phyloP scores from a whole-genome alignment of 2,797 vertebrate genomes.

The Fistularia commersonii region DNA sequence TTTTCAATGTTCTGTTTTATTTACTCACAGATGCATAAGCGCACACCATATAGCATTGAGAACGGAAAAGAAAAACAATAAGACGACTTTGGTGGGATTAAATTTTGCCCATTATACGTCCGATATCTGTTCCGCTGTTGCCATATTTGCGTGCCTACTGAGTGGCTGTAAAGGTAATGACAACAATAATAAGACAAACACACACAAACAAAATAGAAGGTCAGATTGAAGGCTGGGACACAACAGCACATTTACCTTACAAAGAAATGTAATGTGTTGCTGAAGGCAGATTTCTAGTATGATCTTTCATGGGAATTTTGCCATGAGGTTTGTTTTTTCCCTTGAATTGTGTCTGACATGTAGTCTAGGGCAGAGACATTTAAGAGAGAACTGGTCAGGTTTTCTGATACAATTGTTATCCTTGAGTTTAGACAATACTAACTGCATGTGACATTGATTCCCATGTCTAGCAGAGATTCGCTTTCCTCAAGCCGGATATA shows the following conservation, averaged over 20 bases:
- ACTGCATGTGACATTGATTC: slow-evolving; percentile 59
- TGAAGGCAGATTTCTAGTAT: slow-evolving; percentile 44
- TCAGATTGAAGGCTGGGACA: slow-evolving; percentile 18
- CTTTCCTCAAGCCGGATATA: slow-evolving; percentile 8
- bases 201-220: slow-evolving; percentile 3
- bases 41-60: slow-evolving; percentile 9
- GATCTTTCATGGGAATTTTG: slow-evolving; percentile 51
- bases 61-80: slow-evolving; percentile 14
- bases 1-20: slow-evolving; percentile 40
- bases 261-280: slow-evolving; percentile 21
- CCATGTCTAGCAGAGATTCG: slow-evolving; percentile 42
- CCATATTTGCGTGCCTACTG: neutral
- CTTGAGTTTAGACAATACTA: slow-evolving; percentile 64
- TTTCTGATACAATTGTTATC: slow-evolving; percentile 52
- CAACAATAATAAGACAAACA: slow-evolving; percentile 18
- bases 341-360: slow-evolving; percentile 51
- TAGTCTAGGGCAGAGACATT: slow-evolving; percentile 57
- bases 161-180: slow-evolving; percentile 5
- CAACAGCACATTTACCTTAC: slow-evolving; percentile 7
- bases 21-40: slow-evolving; percentile 19
- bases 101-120: slow-evolving; percentile 6
- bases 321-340: slow-evolving; percentile 24
- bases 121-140: slow-evolving; percentile 7
- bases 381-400: slow-evolving; percentile 36
- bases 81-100: slow-evolving; percentile 17